Percentiles rank a stretch among this genome's conserved stretches.
phyloP scores from a whole-genome alignment of 2,888 invertebrate genomes.

The Cephus rjabovi region DNA sequence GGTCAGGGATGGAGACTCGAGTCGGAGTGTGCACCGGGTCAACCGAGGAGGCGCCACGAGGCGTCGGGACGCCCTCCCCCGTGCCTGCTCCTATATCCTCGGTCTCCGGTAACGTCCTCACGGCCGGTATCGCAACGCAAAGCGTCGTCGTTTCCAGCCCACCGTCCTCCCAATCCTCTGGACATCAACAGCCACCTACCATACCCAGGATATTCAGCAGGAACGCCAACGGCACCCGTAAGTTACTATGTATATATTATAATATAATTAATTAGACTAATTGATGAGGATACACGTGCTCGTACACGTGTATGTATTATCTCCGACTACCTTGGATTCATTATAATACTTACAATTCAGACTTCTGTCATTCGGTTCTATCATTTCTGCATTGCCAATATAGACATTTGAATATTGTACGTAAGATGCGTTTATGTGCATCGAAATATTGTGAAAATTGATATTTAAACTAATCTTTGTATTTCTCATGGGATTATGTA shows the following conservation, averaged over 20 bases:
- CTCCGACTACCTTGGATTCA: background rate
- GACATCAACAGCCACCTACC: conserved; percentile 25
- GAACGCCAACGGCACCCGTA: conserved; percentile 64
- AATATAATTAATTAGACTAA: background rate
- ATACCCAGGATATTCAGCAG: conserved; percentile 61
- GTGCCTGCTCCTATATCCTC: conserved; percentile 27
- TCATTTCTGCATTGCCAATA: background rate
- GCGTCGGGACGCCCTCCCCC: conserved; percentile 56
- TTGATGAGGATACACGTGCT: background rate
- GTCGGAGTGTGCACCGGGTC: conserved; percentile 29
- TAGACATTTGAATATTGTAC: too few species aligned
- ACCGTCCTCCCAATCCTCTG: conserved; percentile 18
- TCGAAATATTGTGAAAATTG: background rate
- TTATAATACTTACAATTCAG: background rate
- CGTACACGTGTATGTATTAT: background rate
- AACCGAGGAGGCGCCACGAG: conserved; percentile 47
- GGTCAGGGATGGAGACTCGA: conserved; percentile 47
- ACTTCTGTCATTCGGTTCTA: background rate
- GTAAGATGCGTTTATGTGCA: background rate
- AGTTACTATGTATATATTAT: conserved; percentile 34
- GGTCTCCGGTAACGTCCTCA: conserved; percentile 6
- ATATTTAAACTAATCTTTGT: background rate
- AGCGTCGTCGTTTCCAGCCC: conserved; percentile 28
- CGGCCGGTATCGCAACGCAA: conserved; percentile 20
- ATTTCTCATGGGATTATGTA: background rate